Conservation (phyloP, 2,888 invertebrate genomes). For the Pocota personata region DNA sequence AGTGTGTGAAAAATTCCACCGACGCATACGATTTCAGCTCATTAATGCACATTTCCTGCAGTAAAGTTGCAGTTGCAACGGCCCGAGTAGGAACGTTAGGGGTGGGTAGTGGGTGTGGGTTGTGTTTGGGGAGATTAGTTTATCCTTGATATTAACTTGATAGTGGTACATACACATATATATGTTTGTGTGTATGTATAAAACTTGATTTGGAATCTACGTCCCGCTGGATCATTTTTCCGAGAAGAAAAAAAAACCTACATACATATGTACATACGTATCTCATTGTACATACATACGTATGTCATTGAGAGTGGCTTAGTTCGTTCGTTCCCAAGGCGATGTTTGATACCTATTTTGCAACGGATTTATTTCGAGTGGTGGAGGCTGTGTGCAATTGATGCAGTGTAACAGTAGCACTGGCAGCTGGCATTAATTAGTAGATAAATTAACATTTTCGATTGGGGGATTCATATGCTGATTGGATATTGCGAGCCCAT, state of each 20-base stretch:
- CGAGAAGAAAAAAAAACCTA: too few relatives aligned
- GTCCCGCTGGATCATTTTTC: slow-evolving; percentile 63
- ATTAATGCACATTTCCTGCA: slow-evolving; percentile 59
- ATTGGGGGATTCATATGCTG: slow-evolving; percentile 65
- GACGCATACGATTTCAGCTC: slow-evolving; percentile 63
- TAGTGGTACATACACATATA: not conserved
- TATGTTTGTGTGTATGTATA: not conserved
- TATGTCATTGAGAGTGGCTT: too few relatives aligned
- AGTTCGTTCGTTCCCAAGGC: slow-evolving; percentile 56
- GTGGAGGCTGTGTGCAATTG: not conserved
- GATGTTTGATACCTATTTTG: slow-evolving; percentile 63
- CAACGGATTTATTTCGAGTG: slow-evolving; percentile 43
- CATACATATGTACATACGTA: too few relatives aligned
- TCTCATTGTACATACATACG: not conserved
- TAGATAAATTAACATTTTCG: slow-evolving; percentile 70
- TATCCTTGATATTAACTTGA: not conserved
- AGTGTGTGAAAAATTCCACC: slow-evolving; percentile 25
- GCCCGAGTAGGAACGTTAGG: not conserved
- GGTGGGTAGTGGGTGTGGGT: not conserved
- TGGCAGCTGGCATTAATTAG: slow-evolving; percentile 69
- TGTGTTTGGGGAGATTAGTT: not conserved
- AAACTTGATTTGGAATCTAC: not conserved
- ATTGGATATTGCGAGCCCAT: slow-evolving; percentile 52
- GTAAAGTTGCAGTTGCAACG: slow-evolving; percentile 35
- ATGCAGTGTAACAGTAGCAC: slow-evolving; percentile 10